Conservation (phyloP, 2,797 vertebrate species). For the Apodemus agrarius region DNA sequence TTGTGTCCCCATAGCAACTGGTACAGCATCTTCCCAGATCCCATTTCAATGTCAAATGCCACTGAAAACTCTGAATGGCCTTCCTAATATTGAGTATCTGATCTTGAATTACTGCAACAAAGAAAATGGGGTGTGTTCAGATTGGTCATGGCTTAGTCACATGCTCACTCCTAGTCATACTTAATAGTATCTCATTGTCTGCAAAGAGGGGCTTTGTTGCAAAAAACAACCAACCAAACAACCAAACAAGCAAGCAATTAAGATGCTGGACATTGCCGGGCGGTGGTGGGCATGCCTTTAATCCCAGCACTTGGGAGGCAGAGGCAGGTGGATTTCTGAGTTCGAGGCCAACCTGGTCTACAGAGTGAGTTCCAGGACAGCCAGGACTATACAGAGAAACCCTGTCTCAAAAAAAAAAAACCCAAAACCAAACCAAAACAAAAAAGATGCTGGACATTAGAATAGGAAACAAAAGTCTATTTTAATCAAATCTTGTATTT, state of each 20-base stretch:
- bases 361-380: no score
- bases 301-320: no score
- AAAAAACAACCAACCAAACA: background rate
- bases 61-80: background rate
- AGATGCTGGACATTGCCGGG: background rate
- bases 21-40: background rate
- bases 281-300: no score
- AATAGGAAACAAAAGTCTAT: background rate
- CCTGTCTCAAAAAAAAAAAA: no score
- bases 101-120: background rate
- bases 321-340: no score
- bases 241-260: background rate
- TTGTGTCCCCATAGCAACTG: background rate
- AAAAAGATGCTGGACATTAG: background rate
- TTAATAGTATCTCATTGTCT: background rate
- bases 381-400: no score
- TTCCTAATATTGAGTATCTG: background rate
- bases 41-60: background rate
- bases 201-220: background rate
- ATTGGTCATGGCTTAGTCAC: background rate
- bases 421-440: no score
- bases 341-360: no score
- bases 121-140: background rate
- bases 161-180: background rate
- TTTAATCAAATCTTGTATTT: background rate